Evolutionary conservation across 2,113 vertebrate genomes (phyloP).

Genomic region (Phrynosoma blainvillii): DNA sequence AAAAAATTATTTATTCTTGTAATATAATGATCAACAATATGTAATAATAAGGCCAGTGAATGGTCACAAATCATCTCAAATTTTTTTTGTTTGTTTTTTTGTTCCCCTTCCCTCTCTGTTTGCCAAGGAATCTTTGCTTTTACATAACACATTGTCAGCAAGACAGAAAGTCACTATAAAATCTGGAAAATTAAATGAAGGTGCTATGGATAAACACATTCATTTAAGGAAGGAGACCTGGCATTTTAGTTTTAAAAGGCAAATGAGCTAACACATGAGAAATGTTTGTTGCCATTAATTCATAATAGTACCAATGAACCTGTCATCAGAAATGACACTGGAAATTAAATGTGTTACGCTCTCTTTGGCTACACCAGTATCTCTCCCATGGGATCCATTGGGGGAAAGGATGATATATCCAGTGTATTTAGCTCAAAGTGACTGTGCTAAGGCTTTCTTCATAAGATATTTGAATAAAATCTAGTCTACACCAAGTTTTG

Average conservation of each 20-base stretch:
- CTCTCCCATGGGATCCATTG: neutral
- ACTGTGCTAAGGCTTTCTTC: neutral
- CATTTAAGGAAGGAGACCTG: neutral
- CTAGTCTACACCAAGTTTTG: accelerated
- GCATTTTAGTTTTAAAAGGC: neutral
- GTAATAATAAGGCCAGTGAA: neutral
- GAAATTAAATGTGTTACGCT: conserved; percentile 35
- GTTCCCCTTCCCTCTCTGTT: neutral
- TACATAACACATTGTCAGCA: neutral
- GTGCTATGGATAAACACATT: neutral
- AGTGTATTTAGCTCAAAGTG: neutral
- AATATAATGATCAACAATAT: neutral
- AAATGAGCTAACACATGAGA: neutral
- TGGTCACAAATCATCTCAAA: neutral
- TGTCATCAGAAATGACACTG: conserved; percentile 35
- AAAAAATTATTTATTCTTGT: neutral
- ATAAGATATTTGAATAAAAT: neutral
- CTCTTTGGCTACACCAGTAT: neutral
- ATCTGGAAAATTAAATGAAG: conserved; percentile 18
- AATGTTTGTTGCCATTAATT: conserved; percentile 35
- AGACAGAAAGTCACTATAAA: neutral
- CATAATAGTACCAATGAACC: conserved; percentile 14
- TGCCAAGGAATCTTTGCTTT: neutral
- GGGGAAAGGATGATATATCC: neutral
- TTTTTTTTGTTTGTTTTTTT: neutral